Base-by-base conservation (phyloP, 2,113 vertebrate species). In the Xiphophorus couchianus region DNA sequence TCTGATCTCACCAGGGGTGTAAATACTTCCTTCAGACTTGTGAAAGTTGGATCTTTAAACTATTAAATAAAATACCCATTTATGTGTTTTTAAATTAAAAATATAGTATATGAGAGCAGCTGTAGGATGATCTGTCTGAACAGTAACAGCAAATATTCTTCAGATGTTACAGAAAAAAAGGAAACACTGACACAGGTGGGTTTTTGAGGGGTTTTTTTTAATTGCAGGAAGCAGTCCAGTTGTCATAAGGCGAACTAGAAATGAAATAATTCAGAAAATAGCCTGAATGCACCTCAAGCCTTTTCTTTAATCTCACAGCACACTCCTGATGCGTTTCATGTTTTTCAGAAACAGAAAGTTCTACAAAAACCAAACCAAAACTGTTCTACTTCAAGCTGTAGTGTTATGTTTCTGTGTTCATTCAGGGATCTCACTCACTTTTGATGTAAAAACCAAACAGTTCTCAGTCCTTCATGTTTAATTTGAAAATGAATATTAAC, bases 151-250 rank as follows among this genome's bases (percentile, higher is more conserved):
- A 28, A 70, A 72, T 29, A 31, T 35, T 42, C 13, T 60, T 22
- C 73, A 54, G 2, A 76, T 1, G 17, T 65, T 27, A 78, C 27
- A 27, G 69, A 71, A 61, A 48, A 67, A 35, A 75, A 14, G 42
- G 1, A 66, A 78, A 39, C 30, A 62, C 1, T 37, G 30, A 66
- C 14, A 63, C 1, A 7, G 15, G 10, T 7, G 35, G 28, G 25
- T 22, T 85, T 82, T 66, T 63, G 83, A 29, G 64, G 64, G 76
- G 73, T 73, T 71, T 86, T 75, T 64, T 76, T 93, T 94, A 94
- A 94, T 94, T 94, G 90, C 90, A 88, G 90, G 91, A 84, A 92
- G 83, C 89, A 86, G 74, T 92, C 85, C 89, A 90, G 86, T 92
- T 75, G 71, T 80, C 62, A 75, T 78, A 74, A 65, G 80, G 71